Conservation (phyloP, 2,113 vertebrate genomes). For the Phrynosoma platyrhinos region DNA sequence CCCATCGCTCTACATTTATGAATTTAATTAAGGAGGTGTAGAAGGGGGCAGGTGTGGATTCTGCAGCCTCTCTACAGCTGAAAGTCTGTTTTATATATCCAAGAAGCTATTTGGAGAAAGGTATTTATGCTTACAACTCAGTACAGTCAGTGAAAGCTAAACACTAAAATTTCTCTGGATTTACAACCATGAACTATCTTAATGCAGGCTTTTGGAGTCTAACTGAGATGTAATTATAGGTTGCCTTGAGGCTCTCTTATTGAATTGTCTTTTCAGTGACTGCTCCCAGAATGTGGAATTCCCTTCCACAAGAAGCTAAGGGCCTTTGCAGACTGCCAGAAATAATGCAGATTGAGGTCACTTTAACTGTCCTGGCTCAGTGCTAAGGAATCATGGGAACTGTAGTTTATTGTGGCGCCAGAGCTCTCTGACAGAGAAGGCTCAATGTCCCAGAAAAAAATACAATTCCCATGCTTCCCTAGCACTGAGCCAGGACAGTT, state of each 20-base stretch:
- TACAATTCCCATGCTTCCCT: too few species aligned
- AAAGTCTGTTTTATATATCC: neutral
- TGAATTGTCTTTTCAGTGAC: too few species aligned
- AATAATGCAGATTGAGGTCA: too few species aligned
- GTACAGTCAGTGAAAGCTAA: neutral
- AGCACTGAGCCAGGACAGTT: too few species aligned
- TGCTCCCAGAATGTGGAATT: too few species aligned
- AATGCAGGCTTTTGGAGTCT: neutral
- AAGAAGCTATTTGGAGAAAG: neutral
- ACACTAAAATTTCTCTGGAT: neutral
- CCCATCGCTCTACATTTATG: neutral
- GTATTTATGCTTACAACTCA: neutral
- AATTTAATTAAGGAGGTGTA: neutral
- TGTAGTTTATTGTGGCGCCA: too few species aligned
- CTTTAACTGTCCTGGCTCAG: too few species aligned
- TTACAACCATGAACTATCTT: neutral
- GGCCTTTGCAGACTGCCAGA: too few species aligned
- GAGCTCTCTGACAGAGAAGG: too few species aligned
- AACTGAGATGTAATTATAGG: neutral
- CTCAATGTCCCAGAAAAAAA: too few species aligned
- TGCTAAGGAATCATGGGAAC: too few species aligned
- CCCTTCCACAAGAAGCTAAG: too few species aligned
- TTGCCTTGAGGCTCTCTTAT: neutral
- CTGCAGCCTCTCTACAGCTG: neutral
- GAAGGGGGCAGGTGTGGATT: neutral